Evolutionary conservation across 2,888 invertebrate genomes (phyloP).

Genomic region (Drosophila lutescens): DNA sequence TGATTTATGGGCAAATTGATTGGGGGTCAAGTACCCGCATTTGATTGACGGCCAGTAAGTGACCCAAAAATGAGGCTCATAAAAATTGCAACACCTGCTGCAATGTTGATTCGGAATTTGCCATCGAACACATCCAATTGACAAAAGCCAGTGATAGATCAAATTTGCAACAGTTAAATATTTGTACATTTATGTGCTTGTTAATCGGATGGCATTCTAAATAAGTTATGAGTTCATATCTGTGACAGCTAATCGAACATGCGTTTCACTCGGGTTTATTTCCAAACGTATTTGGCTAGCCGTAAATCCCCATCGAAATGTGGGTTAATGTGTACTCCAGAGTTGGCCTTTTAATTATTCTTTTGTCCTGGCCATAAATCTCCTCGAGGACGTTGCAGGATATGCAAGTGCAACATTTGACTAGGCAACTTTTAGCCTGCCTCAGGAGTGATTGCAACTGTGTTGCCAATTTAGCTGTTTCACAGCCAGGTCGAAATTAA

Average conservation of each 20-base stretch:
- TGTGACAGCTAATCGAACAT: slow-evolving; percentile 10
- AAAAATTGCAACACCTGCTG: slow-evolving; percentile 20
- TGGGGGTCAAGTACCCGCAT: slow-evolving; percentile 9
- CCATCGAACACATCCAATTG: slow-evolving; percentile 3
- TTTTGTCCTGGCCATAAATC: slow-evolving; percentile 34
- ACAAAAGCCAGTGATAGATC: slow-evolving; percentile 11
- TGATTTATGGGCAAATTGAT: slow-evolving; percentile 69
- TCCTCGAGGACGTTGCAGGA: slow-evolving; percentile 1
- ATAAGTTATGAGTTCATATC: slow-evolving; percentile 27
- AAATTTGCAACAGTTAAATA: slow-evolving; percentile 11
- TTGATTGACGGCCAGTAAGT: slow-evolving; percentile 21
- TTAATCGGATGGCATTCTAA: slow-evolving; percentile 22
- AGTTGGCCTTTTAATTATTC: slow-evolving; percentile 9
- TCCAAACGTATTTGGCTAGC: slow-evolving; percentile 19
- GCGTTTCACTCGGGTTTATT: not conserved
- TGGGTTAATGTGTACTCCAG: slow-evolving; percentile 38
- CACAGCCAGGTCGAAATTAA: not conserved
- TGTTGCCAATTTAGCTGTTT: not conserved
- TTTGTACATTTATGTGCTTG: slow-evolving; percentile 5
- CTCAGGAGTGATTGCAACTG: slow-evolving; percentile 20
- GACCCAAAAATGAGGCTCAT: slow-evolving; percentile 31
- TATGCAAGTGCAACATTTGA: slow-evolving; percentile 39
- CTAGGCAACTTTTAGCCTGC: slow-evolving; percentile 40
- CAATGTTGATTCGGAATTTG: slow-evolving; percentile 19
- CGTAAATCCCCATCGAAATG: slow-evolving; percentile 39